Base-by-base conservation (phyloP, 1,140 invertebrate species). In the Oryctes rhinoceros region DNA sequence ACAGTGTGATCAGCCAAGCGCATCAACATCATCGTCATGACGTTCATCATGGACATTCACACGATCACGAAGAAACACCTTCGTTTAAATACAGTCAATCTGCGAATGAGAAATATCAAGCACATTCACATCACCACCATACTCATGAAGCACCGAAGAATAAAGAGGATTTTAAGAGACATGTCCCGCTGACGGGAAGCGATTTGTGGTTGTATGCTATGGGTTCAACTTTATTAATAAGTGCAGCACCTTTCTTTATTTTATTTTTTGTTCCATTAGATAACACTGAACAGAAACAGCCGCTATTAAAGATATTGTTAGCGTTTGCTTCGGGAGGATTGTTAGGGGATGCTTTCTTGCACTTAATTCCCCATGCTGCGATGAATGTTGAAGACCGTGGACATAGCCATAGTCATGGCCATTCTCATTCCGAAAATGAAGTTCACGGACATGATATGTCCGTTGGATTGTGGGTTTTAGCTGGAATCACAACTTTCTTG, bases 311-410 rank as follows among this genome's bases (percentile, higher is more conserved):
- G 88, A 91, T 98, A 53, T 88, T 99, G 15, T 88, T 99, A 18
- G 96, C 95, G 80, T 99, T 99, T 90, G 97, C 97, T 7, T 97
- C 97, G 6, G 98, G 98, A 75, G 97, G 97, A 80, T 89, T 99
- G 11, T 89, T 99, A 1, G 98, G 97, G 9, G 98, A 99, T 91
- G 97, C 98, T 5, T 99, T 99, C 89, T 89, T 99, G 2, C 98
- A 99, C 90, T 89, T 99, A 35, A 99, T 99, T 86, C 98, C 98
- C 48, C 97, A 99, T 90, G 96, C 97, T 18, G 90, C 98, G 1
- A 89, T 92, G 53, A 91, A 94, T 7, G 91, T 92, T 80, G 84
- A 85, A n/a, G 86, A 86, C 7, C 91, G 93, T 84, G 81, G 86
- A 15, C 91, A 94, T 11, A 9, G 7, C 11, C 77, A 90, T 81